Evolutionary conservation across 2,888 invertebrate genomes (phyloP), one percentile per base, ranked within the genome.

Genomic region (Caenorhabditis parvicauda): DNA sequence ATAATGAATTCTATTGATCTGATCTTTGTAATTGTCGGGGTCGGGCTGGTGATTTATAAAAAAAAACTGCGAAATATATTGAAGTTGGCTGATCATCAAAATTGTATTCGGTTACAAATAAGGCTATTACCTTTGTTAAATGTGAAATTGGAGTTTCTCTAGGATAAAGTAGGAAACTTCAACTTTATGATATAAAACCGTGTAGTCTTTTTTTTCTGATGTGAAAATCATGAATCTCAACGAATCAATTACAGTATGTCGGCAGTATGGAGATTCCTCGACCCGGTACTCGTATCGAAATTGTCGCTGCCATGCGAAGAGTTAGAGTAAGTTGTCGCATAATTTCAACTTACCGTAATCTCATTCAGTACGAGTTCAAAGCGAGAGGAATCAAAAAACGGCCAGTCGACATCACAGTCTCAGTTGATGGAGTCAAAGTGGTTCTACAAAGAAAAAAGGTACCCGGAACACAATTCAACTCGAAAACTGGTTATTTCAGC

Each of bases 221-320:
- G n/a, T n/a, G n/a, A n/a, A n/a, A n/a, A n/a, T n/a, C n/a, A n/a
- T n/a, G n/a, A n/a, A n/a, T n/a, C n/a, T n/a, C n/a, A n/a, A n/a
- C n/a, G n/a, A n/a, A n/a, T n/a, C n/a, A n/a, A n/a, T 89, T 89
- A 48, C 88, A 98, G 96, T 94, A 92, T 84, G 95, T 98, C 82
- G 96, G 96, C 72, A 92, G 92, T 69, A 87, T 96, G 88, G 95
- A 95, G 83, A 93, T 98, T 76, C 91, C 94, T 19, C 86, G 95
- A 73, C 96, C 96, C 28, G 90, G 91, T 72, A 95, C 91, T 82
- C 87, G 95, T 76, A 90, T 95, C 72, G 96, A 98, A 86, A 98
- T 98, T 82, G 96, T 98, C 59, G 93, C 95, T 65, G 95, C 96
- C 66, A 98, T 98, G 96, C 88, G 96, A 64, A 87, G 93, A 81